Base-by-base conservation (phyloP, 1,140 invertebrate genomes). In the Papilio polytes region DNA sequence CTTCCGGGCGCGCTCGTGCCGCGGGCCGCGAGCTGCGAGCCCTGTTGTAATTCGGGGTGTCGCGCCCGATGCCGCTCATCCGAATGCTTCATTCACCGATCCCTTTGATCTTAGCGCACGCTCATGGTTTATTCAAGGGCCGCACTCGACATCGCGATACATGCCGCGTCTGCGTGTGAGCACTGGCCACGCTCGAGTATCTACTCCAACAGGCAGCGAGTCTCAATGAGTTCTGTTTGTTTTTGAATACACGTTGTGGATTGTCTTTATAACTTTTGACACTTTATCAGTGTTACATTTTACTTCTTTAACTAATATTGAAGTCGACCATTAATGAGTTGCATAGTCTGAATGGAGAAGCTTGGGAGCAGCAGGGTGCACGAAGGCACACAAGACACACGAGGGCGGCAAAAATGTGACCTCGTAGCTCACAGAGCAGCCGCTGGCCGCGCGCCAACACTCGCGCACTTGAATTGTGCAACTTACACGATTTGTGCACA, bases 1-100 rank as follows among this genome's bases (percentile, higher is more conserved):
- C 26, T 70, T 70, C 13, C 63, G 63, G 63, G 12, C 18, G 59
- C 20, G 59, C 10, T 66, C 20, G 59, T 66, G 59, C 20, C 56
- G 56, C 56, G 56, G n/a, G 56, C 56, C 56, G 56, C 56, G 56
- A 59, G 20, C 20, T 20, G 56, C 56, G 56, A 10, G 7, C 53
- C n/a, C 63, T 31, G 63, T 70, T 31, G 26, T 70, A 31, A 70
- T 59, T 59, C n/a, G 56, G 56, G 56, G 56, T 59, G 56, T 20
- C 56, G 56, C 20, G 56, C 56, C n/a, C 56, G 56, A 59, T 31
- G 22, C 63, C 63, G 26, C 12, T 70, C 63, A 36, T 13, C 22
- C 63, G 12, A 31, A 70, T 15, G 63, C 13, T 18, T 31, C 13
- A 70, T 70, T 63, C 26, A 13, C 26, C 12, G 26, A 36, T 70